Conservation (phyloP, 2,888 invertebrate genomes). For the Trichopoda pennipes region DNA sequence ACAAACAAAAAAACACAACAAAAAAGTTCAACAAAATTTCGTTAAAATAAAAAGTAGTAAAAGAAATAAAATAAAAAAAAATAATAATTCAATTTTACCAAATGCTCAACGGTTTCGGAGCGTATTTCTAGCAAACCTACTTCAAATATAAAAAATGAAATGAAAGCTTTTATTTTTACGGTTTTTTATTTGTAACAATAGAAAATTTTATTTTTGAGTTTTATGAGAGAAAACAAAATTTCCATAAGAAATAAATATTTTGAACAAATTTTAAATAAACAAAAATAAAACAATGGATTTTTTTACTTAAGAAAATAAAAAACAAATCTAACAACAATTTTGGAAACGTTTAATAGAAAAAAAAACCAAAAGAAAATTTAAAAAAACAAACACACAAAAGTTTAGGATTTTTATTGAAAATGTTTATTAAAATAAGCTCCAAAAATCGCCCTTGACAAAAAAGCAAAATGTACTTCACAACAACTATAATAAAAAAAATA, state of each 20-base stretch:
- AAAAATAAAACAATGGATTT: conserved; percentile 36
- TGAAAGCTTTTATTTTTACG: conserved; percentile 65
- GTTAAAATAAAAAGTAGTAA: conserved; percentile 49
- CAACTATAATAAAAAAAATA: neutral
- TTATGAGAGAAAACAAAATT: conserved; percentile 46
- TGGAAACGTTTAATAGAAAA: conserved; percentile 49
- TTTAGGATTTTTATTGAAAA: conserved; percentile 55
- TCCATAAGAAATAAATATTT: conserved; percentile 51
- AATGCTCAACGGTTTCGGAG: conserved; percentile 81
- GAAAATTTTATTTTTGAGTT: conserved; percentile 52
- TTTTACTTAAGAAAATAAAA: conserved; percentile 37
- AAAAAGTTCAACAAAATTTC: conserved; percentile 57
- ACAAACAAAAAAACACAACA: conserved; percentile 38
- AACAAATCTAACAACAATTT: conserved; percentile 45
- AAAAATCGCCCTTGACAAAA: conserved; percentile 23
- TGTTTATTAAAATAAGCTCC: conserved; percentile 33
- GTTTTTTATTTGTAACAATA: conserved; percentile 56
- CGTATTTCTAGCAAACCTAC: conserved; percentile 69
- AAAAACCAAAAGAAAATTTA: neutral
- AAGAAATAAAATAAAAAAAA: conserved; percentile 62
- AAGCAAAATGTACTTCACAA: neutral
- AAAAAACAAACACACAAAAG: conserved; percentile 16
- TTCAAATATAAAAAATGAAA: conserved; percentile 54
- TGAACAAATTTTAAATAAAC: conserved; percentile 56
- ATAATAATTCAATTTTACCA: conserved; percentile 68